These are phyloP conservation scores for Papilio elwesi DNA, from an alignment of 2,888 invertebrate species.

Conservation along the genomic window DNA sequence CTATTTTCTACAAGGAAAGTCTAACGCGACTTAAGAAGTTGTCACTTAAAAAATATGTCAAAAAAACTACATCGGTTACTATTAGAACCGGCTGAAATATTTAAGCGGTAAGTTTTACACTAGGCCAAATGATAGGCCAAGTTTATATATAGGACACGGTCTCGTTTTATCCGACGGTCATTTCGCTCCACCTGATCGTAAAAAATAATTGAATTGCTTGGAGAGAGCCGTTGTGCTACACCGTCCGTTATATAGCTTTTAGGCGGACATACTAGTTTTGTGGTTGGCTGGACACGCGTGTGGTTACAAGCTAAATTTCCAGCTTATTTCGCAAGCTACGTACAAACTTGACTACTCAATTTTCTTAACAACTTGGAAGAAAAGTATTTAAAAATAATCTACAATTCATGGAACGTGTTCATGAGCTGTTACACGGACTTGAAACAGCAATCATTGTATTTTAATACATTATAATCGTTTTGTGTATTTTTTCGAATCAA, in stretches of 20 bases:
- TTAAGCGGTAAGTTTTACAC: constrained; percentile 33
- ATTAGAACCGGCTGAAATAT: not conserved
- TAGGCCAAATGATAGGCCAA: constrained; percentile 37
- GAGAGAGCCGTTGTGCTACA: constrained; percentile 61
- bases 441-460: too few relatives aligned
- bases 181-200: constrained; percentile 76
- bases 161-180: constrained; percentile 68
- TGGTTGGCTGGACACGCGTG: constrained; percentile 23
- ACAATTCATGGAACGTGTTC: not conserved
- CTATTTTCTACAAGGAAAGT: too few relatives aligned
- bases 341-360: not conserved
- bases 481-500: too few relatives aligned
- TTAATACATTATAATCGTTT: too few relatives aligned
- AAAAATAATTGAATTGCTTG: constrained; percentile 80
- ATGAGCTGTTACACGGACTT: too few relatives aligned
- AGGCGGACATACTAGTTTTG: constrained; percentile 35
- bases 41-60: too few relatives aligned
- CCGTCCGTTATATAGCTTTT: constrained; percentile 46
- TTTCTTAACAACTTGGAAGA: not conserved
- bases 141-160: constrained; percentile 32
- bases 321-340: constrained; percentile 9
- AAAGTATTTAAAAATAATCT: not conserved
- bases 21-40: too few relatives aligned
- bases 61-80: too few relatives aligned
- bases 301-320: constrained; percentile 4